These are phyloP conservation scores for Gulo gulo DNA, from an alignment of 2,113 vertebrate genomes.

Conservation along the genomic window DNA sequence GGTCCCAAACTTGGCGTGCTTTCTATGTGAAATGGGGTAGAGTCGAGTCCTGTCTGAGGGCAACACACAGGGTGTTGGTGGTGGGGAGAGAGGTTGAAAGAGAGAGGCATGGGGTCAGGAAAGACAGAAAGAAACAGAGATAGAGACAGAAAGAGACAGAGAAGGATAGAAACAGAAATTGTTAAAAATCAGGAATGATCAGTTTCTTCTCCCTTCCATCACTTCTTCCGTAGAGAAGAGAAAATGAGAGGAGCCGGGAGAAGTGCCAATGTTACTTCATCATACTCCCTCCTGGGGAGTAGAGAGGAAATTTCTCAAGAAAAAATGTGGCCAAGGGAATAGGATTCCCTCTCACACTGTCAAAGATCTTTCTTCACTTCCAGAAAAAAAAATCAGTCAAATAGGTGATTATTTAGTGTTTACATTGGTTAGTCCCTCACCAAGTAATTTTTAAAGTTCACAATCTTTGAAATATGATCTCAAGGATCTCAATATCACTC, in stretches of 20 bases:
- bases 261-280: background rate
- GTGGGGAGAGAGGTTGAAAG: background rate
- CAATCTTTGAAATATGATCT: background rate
- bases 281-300: background rate
- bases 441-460: background rate
- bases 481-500: background rate
- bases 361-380: constrained; percentile 16
- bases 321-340: background rate
- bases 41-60: background rate
- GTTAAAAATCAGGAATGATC: background rate
- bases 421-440: background rate
- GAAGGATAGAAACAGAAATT: background rate
- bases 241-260: background rate
- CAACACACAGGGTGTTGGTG: background rate
- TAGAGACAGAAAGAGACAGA: background rate
- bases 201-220: background rate
- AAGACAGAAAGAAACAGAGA: background rate
- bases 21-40: background rate
- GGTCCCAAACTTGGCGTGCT: background rate
- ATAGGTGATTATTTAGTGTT: background rate
- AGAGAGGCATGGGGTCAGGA: background rate
- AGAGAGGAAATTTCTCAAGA: constrained; percentile 22
- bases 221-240: background rate
- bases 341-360: background rate
- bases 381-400: background rate